Evolutionary conservation across 2,113 vertebrate genomes (phyloP), one percentile per base, ranked within the genome.

Genomic region (Gila orcuttii): DNA sequence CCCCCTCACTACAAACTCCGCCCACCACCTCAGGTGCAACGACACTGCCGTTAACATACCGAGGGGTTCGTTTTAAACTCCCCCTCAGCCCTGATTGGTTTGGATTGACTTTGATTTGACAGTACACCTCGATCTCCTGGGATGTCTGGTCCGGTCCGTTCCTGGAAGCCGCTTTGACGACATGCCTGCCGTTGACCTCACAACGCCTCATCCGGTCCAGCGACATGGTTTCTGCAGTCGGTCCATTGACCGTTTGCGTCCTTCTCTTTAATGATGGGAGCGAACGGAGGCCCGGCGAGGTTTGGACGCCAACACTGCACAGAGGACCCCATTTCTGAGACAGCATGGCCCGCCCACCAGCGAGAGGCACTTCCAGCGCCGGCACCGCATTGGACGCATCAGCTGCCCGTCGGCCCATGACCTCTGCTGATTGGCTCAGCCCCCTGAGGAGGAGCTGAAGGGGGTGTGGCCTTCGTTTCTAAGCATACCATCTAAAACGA

Each of bases 251-350:
- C 6, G 83, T 83, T 42, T 64, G 91, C 55, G 85, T 90, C 2
- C 59, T 76, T 73, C 88, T 86, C 89, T 94, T 94, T 91, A 94
- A 84, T 45, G 92, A 93, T 64, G 93, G 90, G 47, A 95, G 89
- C 47, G 91, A 93, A 83, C 92, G 90, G 82, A 95, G 91, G 77
- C 94, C 93, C 2, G 95, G 95, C 85, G 95, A 96, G 10, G 94
- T 95, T 88, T 95, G 95, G 87, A 95, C 94, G 33, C 94, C 95
- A 23, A 96, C 92, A 50, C 92, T 95, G 94, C 95, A 95, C 84
- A 94, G 89, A 0, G 93, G 93, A 39, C 94, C 94, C 95, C 95
- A 96, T 95, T 90, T 90, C 28, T 87, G 91, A 36, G 88, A 66
- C 79, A 89, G 66, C 60, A 88, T 73, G 28, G 62, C 80, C 79